Percentiles rank a stretch among this genome's conserved stretches.
These are phyloP conservation scores for Ceratina calcarata DNA, from an alignment of 1,140 invertebrate species.

Conservation along the genomic window DNA sequence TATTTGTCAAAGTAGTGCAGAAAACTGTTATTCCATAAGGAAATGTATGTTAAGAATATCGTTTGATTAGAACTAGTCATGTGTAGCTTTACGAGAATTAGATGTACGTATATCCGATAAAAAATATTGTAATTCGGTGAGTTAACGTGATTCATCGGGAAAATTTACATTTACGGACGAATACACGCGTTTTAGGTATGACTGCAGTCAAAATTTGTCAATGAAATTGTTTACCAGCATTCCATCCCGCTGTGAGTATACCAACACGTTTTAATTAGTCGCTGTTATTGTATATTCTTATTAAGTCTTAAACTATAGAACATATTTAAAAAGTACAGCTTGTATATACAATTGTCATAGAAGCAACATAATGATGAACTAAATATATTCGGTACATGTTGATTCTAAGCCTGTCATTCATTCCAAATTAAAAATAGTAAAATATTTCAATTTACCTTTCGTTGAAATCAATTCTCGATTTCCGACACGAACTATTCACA, in stretches of 20 bases:
- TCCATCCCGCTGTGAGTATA: background rate
- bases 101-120: conserved; percentile 23
- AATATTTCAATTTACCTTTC: no score
- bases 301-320: background rate
- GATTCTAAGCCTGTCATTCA: background rate
- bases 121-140: conserved; percentile 9
- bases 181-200: background rate
- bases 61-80: conserved; percentile 69
- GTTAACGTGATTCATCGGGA: background rate
- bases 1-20: background rate
- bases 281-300: conserved; percentile 12
- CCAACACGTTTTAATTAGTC: background rate
- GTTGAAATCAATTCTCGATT: no score
- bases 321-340: conserved; percentile 14
- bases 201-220: conserved; percentile 5
- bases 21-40: conserved; percentile 16
- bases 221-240: conserved; percentile 12
- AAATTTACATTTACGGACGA: background rate
- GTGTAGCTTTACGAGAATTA: conserved; percentile 60
- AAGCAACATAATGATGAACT: conserved; percentile 21
- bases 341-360: conserved; percentile 44
- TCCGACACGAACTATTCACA: no score
- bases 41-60: conserved; percentile 24
- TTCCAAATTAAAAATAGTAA: no score
- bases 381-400: conserved; percentile 15